These are phyloP conservation scores for Pseudanteris insignis DNA, from an alignment of 2,888 invertebrate species.

Conservation along the genomic window DNA sequence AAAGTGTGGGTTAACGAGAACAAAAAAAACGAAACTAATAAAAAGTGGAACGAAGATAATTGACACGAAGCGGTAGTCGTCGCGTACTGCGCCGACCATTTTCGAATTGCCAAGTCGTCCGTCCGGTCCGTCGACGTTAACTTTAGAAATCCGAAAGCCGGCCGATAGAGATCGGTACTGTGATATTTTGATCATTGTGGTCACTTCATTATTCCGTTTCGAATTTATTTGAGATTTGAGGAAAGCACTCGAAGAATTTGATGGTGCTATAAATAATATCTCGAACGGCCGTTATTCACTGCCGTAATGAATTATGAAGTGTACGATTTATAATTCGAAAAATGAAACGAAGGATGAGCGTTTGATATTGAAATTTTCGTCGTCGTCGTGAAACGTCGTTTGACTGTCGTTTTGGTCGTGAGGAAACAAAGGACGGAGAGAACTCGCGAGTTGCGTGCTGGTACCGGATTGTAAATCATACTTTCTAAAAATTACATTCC, in stretches of 20 bases:
- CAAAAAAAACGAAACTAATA: too few species aligned
- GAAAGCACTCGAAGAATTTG: constrained; percentile 25
- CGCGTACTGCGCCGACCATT: constrained; percentile 11
- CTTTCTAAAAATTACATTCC: constrained; percentile 18
- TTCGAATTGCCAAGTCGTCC: constrained; percentile 10
- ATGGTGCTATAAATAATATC: constrained; percentile 23
- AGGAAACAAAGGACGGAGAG: constrained; percentile 9
- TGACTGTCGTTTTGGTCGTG: neutral
- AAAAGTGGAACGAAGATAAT: constrained; percentile 53
- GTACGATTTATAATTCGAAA: constrained; percentile 19
- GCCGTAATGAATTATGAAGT: constrained; percentile 22
- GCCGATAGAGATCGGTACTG: constrained; percentile 7
- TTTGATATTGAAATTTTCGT: constrained; percentile 15
- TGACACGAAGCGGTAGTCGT: constrained; percentile 52
- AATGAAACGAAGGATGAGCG: neutral
- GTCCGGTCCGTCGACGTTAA: constrained; percentile 10
- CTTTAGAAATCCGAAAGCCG: constrained; percentile 7
- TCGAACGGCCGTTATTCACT: constrained; percentile 10
- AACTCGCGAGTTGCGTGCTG: constrained; percentile 4
- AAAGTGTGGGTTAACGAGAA: too few species aligned
- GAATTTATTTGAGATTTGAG: constrained; percentile 16
- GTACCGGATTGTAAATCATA: constrained; percentile 19
- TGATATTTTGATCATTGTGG: constrained; percentile 15
- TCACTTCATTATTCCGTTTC: constrained; percentile 1
- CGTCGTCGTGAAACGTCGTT: neutral